These are phyloP conservation scores for Sceloporus tristichus DNA, from an alignment of 2,113 vertebrate genomes.

Conservation along the genomic window DNA sequence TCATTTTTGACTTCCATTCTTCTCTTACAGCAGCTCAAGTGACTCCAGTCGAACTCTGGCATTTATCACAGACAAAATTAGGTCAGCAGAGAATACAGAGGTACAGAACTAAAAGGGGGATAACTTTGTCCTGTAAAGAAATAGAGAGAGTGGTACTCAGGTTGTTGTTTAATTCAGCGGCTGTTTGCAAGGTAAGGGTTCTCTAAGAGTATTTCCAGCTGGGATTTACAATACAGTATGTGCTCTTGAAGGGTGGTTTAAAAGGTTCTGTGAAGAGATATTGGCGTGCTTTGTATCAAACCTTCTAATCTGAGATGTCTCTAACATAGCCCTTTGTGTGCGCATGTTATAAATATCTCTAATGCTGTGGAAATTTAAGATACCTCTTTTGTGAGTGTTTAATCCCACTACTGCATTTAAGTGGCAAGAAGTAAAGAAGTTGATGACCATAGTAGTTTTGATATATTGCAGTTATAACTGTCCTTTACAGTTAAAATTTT, in stretches of 20 bases:
- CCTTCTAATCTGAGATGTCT: background rate
- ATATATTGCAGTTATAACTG: background rate
- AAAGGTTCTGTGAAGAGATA: constrained; percentile 11
- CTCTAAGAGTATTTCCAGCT: constrained; percentile 48
- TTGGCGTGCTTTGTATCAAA: background rate
- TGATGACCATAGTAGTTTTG: background rate
- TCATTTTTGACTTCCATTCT: constrained; percentile 67
- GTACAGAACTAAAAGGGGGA: constrained; percentile 62
- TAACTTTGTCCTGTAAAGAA: constrained; percentile 57
- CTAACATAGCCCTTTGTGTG: background rate
- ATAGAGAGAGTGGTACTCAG: constrained; percentile 36
- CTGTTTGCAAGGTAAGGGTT: constrained; percentile 57
- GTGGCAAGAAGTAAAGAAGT: background rate
- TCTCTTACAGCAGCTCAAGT: constrained; percentile 69
- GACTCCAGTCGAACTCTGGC: constrained; percentile 68
- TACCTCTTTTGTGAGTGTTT: background rate
- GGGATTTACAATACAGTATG: background rate
- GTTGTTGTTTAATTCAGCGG: constrained; percentile 54
- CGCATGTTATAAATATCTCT: background rate
- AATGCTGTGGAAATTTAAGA: background rate
- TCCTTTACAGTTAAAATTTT: background rate
- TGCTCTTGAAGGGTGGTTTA: constrained; percentile 14
- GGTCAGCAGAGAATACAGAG: constrained; percentile 66
- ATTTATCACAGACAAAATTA: constrained; percentile 72
- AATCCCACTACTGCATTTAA: background rate